Evolutionary conservation across 2,888 invertebrate species (phyloP).

Genomic region (Drosophila pseudotakahashii): DNA sequence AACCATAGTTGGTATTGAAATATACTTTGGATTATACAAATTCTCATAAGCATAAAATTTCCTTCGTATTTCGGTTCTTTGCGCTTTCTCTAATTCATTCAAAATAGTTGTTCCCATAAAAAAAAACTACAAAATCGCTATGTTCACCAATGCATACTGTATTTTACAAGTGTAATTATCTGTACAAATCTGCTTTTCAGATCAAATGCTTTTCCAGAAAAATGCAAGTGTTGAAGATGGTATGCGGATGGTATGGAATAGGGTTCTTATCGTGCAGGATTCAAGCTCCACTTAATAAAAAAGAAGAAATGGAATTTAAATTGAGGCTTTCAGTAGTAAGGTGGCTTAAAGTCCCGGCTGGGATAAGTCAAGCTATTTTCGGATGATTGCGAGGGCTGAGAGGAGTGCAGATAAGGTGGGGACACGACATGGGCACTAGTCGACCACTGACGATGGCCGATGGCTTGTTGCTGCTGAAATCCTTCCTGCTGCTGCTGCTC

Average conservation of each 20-base stretch:
- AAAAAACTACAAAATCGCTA: not conserved
- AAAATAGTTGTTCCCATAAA: not conserved
- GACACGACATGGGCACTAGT: constrained; percentile 15
- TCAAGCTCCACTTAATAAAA: not conserved
- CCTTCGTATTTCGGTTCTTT: too few species aligned
- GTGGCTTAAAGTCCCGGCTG: constrained; percentile 63
- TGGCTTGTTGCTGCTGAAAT: not conserved
- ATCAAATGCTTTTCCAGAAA: constrained; percentile 13
- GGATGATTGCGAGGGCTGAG: not conserved
- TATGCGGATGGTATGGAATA: not conserved
- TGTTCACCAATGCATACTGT: constrained; percentile 1
- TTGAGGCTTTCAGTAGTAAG: constrained; percentile 45
- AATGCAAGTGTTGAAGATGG: constrained; percentile 7
- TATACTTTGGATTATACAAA: not conserved
- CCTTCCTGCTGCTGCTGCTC: constrained; percentile 9
- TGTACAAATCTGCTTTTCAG: constrained; percentile 5
- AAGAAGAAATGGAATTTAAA: not conserved
- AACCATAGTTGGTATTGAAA: not conserved
- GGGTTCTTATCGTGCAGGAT: not conserved
- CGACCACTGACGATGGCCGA: constrained; percentile 10
- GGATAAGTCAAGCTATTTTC: constrained; percentile 30
- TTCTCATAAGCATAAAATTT: too few species aligned
- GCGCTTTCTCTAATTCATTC: too few species aligned
- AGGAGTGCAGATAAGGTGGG: not conserved
- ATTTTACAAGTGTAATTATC: not conserved